Conservation (phyloP, 2,797 vertebrate species). For the Buphagus erythrorhynchus region DNA sequence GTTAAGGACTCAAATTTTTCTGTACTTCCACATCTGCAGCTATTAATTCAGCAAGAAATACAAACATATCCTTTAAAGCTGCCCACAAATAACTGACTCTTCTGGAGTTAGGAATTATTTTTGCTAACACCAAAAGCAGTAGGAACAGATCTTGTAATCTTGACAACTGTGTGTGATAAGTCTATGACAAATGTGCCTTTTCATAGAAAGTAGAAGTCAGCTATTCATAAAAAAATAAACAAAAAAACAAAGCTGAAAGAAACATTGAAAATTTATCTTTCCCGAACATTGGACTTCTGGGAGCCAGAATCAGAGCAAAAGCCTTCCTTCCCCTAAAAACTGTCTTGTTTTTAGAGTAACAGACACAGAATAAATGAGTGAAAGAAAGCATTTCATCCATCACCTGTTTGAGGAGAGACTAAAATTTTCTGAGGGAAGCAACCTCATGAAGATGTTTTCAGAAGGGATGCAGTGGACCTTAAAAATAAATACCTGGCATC, state of each 20-base stretch:
- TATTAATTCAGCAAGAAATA: slow-evolving; percentile 23
- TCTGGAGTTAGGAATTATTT: neutral
- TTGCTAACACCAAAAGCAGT: neutral
- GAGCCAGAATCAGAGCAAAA: neutral
- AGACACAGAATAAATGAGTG: neutral
- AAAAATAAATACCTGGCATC: neutral
- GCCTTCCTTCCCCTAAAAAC: neutral
- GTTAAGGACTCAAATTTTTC: neutral
- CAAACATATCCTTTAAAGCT: neutral
- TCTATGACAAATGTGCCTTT: slow-evolving; percentile 6
- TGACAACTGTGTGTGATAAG: neutral
- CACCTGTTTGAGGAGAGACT: neutral
- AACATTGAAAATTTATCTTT: neutral
- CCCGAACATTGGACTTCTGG: neutral
- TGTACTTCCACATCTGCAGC: neutral
- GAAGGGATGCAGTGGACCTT: neutral
- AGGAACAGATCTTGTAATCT: slow-evolving; percentile 8
- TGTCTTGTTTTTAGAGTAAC: neutral
- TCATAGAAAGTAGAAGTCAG: neutral
- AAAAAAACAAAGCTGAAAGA: neutral
- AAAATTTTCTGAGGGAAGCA: neutral
- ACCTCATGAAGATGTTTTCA: neutral
- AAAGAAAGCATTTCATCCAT: neutral
- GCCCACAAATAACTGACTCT: neutral
- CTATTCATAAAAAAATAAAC: neutral